A percentile compares a stretch with the other conserved stretches of the same genome.
phyloP scores from a whole-genome alignment of 2,797 vertebrate genomes.

The Sphenopsis melanotis region DNA sequence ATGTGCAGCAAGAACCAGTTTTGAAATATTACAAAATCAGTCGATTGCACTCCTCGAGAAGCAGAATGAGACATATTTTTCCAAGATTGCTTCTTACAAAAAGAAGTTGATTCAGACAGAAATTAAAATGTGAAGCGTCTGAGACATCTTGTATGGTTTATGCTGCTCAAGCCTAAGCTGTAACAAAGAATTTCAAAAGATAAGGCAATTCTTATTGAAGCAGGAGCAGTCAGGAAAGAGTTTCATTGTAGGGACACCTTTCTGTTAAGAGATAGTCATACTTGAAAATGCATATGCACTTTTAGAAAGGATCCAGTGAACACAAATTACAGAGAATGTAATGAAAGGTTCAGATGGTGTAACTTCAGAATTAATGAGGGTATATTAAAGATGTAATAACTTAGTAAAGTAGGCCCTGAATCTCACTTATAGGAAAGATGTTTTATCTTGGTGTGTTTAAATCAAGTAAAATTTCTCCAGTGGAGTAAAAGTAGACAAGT shows the following conservation, averaged over 20 bases:
- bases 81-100: neutral
- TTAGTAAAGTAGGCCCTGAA: neutral
- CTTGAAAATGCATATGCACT: neutral
- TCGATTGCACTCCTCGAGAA: neutral
- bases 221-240: neutral
- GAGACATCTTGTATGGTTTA: neutral
- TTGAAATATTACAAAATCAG: neutral
- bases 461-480: neutral
- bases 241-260: neutral
- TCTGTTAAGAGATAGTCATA: neutral
- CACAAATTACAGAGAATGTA: neutral
- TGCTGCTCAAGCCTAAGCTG: neutral
- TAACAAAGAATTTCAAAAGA: neutral
- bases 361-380: neutral
- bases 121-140: neutral
- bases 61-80: neutral
- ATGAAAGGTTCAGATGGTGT: neutral
- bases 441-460: neutral
- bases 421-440: neutral
- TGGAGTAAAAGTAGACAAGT: neutral
- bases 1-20: neutral
- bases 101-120: neutral
- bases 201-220: neutral
- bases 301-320: neutral
- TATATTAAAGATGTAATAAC: neutral